Conservation (phyloP, 2,888 invertebrate species). For the Euclidia mi region DNA sequence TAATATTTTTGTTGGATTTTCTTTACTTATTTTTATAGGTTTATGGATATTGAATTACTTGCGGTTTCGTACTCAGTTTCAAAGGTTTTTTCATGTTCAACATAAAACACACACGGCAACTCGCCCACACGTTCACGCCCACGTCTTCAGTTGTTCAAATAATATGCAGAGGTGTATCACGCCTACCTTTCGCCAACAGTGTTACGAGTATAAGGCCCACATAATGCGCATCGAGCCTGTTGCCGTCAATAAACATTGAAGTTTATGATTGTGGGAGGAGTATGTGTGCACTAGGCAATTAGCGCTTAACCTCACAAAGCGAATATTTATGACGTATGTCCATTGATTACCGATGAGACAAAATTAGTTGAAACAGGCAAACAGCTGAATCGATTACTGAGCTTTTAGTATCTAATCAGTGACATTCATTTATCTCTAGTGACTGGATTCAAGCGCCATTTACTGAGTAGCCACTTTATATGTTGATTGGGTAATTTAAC, state of each 20-base stretch:
- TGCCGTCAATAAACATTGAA: conserved; percentile 19
- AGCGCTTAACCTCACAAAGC: conserved; percentile 23
- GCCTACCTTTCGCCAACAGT: too few species aligned
- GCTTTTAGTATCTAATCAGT: conserved; percentile 72
- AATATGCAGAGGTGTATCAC: too few species aligned
- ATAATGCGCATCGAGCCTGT: too few species aligned
- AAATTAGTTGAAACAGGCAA: conserved; percentile 57
- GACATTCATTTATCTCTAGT: conserved; percentile 76
- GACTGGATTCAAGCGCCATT: conserved; percentile 73
- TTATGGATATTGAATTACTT: conserved; percentile 43
- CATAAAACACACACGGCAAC: conserved; percentile 3
- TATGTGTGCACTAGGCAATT: conserved; percentile 25
- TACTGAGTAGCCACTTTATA: conserved; percentile 78
- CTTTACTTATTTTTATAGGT: conserved; percentile 43
- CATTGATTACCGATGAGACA: conserved; percentile 40
- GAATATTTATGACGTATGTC: conserved; percentile 38
- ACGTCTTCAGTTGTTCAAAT: too few species aligned
- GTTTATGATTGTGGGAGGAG: conserved; percentile 5
- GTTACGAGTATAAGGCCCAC: too few species aligned
- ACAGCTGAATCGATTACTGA: conserved; percentile 61
- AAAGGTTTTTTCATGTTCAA: conserved; percentile 18
- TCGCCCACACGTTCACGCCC: too few species aligned
- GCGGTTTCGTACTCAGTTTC: conserved; percentile 29
- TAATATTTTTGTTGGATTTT: conserved; percentile 47
- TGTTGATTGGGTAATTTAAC: conserved; percentile 82